Base-by-base conservation (phyloP, 2,797 vertebrate genomes). In the Coendou prehensilis region DNA sequence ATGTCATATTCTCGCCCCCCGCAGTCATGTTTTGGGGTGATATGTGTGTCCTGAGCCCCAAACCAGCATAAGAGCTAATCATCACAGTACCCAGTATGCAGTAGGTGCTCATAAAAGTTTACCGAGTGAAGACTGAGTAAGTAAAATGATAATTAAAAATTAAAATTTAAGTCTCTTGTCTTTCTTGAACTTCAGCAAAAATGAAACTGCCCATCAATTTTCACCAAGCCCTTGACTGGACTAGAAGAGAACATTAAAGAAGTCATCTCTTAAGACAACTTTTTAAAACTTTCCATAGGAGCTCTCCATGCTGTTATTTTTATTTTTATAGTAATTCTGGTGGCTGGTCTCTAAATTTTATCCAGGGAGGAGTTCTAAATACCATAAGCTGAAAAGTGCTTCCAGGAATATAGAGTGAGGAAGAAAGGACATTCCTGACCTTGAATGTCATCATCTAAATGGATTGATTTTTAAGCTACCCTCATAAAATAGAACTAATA, bases 351-450 rank as follows among this genome's bases (percentile, higher is more conserved):
- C 64, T 86, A 33, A 63, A 88, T 88, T 94, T 87, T 87, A 83
- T 69, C 9, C 61, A 84, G 15, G 73, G 37, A 89, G 56, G 61
- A 93, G 50, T 20, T 80, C 8, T 61, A 76, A 96, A 56, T 52
- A 76, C 17, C 87, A 37, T 67, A 84, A 81, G 28, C 20, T 78
- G 57, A 50, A 87, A 87, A 90, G 33, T 1, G 10, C 52, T 96
- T 96, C 73, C 57, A 61, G 50, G 73, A 88, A 86, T 18, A 78
- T 7, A 33, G 71, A 83, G 9, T 47, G 59, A 92, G 50, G 50
- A 93, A 89, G 75, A 95, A 92, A 87, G 52, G 57, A 79, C 90
- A 95, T 97, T 96, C 84, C 75, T 94, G 67, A 93, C 73, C 45
- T 96, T 50, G 47, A 95, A 93, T 94, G 96, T 82, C 93, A 85